phyloP scores from a whole-genome alignment of 2,797 vertebrate genomes.

The Microcaecilia unicolor region DNA sequence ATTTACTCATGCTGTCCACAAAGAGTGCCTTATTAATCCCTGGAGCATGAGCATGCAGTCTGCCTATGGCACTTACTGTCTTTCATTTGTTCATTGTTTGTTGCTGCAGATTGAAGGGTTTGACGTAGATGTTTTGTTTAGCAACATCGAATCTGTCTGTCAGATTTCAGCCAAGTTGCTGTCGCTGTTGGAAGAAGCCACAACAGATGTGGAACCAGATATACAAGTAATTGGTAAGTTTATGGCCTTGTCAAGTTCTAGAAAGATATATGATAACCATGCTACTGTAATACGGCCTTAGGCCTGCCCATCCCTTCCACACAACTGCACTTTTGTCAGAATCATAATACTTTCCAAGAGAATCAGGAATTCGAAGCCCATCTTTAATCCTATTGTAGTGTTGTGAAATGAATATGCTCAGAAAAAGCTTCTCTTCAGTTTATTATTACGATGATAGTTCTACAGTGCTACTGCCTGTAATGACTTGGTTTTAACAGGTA shows the following conservation, averaged over 20 bases:
- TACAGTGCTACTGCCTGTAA: no score
- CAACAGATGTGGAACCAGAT: conserved; percentile 71
- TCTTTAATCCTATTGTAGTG: conserved; percentile 11
- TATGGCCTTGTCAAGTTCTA: conserved; percentile 33
- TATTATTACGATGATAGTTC: no score
- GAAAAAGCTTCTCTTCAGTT: no score
- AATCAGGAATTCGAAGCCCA: conserved; percentile 3
- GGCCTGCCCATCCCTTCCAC: conserved; percentile 1
- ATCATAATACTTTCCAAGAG: conserved; percentile 11
- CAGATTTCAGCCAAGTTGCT: conserved; percentile 80
- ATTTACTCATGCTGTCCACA: conserved; percentile 7
- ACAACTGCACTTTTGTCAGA: conserved; percentile 2
- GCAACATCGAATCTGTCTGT: conserved; percentile 86
- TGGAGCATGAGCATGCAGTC: conserved; percentile 1
- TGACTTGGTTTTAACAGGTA: no score
- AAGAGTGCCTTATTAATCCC: not conserved
- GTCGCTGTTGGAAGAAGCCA: conserved; percentile 71
- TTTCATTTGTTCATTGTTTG: conserved; percentile 19
- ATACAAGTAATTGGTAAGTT: conserved; percentile 78
- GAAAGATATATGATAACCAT: conserved; percentile 13
- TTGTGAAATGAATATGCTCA: not conserved
- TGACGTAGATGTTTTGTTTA: conserved; percentile 85
- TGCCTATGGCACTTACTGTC: conserved; percentile 4
- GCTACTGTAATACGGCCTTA: conserved; percentile 13
- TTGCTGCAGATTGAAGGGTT: conserved; percentile 63